Percentiles rank a stretch among this genome's conserved stretches.
phyloP scores from a whole-genome alignment of 1,140 invertebrate genomes.

The Zaprionus nigranus region DNA sequence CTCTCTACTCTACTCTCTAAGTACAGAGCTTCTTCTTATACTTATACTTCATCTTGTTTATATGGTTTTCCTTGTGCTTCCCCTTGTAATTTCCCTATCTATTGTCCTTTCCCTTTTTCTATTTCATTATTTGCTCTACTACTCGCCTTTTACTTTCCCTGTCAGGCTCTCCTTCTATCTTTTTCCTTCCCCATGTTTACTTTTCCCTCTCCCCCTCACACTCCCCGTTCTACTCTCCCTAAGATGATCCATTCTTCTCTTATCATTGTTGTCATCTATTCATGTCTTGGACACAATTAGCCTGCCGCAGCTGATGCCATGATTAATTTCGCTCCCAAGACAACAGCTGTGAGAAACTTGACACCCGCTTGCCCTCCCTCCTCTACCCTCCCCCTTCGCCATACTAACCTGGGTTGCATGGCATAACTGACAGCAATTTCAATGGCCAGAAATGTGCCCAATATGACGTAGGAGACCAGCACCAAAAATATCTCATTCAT shows the following conservation, averaged over 20 bases:
- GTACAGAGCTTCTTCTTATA: too few species aligned
- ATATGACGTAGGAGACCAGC: conserved; percentile 91
- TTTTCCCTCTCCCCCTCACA: too few species aligned
- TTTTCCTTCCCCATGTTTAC: too few species aligned
- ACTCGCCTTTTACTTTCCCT: too few species aligned
- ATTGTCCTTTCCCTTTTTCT: too few species aligned
- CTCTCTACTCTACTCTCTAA: too few species aligned
- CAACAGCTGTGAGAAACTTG: conserved; percentile 40
- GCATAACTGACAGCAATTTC: conserved; percentile 87
- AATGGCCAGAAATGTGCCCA: conserved; percentile 89
- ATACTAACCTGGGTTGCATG: conserved; percentile 84
- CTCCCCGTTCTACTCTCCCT: not conserved
- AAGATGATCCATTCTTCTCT: not conserved
- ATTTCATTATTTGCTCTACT: too few species aligned
- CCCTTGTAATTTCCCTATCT: too few species aligned
- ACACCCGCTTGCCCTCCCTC: not conserved
- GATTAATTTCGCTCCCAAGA: conserved; percentile 58
- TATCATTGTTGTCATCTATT: conserved; percentile 26
- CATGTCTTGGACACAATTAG: conserved; percentile 57
- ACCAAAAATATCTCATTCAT: conserved; percentile 95
- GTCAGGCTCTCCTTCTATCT: too few species aligned
- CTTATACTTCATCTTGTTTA: too few species aligned
- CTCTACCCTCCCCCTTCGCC: not conserved
- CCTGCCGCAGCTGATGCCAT: conserved; percentile 48
- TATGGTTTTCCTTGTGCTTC: too few species aligned